These are phyloP conservation scores for Hystrix brachyura DNA, from an alignment of 2,113 vertebrate genomes.

Conservation along the genomic window DNA sequence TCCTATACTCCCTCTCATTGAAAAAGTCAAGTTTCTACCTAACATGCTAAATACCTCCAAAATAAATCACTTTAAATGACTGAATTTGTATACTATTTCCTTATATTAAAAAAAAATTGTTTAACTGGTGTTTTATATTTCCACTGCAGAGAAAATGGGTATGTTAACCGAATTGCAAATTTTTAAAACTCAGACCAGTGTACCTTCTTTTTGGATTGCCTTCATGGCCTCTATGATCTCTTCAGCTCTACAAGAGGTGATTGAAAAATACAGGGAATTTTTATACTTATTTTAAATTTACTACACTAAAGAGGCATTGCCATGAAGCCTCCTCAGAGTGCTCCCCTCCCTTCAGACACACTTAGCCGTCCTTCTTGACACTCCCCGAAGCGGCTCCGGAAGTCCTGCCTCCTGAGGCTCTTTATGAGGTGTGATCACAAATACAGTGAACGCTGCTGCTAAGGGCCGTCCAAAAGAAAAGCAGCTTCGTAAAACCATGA, in stretches of 20 bases:
- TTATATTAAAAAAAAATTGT: neutral
- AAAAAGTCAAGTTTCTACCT: constrained; percentile 61
- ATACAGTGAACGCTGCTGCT: neutral
- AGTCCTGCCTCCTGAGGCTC: neutral
- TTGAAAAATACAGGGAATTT: neutral
- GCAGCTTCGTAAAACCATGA: rapidly evolving
- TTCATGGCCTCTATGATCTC: neutral
- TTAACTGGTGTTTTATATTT: neutral
- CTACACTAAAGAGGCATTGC: no score
- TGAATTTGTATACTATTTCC: constrained; percentile 4
- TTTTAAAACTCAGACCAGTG: neutral
- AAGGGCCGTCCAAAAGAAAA: neutral
- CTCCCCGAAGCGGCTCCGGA: neutral
- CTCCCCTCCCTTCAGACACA: neutral
- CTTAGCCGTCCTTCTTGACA: neutral
- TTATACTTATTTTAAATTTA: neutral
- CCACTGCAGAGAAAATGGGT: neutral
- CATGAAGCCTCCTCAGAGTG: neutral
- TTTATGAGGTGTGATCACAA: neutral
- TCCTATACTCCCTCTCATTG: constrained; percentile 27
- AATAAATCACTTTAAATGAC: constrained; percentile 76
- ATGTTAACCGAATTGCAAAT: neutral
- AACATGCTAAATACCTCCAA: constrained; percentile 43
- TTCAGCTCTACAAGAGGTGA: neutral
- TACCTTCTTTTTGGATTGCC: neutral